These are phyloP conservation scores for Tetramorium simillimum DNA, from an alignment of 1,140 invertebrate genomes.

Conservation along the genomic window DNA sequence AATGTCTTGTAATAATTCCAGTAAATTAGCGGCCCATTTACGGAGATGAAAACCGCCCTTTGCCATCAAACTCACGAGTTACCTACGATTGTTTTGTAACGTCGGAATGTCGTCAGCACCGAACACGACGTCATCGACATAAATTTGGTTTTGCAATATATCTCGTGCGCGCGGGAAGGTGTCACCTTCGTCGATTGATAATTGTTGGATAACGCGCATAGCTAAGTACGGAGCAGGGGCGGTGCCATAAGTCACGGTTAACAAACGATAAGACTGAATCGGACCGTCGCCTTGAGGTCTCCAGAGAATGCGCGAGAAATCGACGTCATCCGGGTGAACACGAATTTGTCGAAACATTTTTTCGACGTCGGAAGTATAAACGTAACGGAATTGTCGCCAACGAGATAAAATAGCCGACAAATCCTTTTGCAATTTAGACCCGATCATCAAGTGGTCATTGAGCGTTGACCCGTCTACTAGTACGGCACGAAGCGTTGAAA, in stretches of 20 bases:
- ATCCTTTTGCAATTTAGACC: constrained; percentile 12
- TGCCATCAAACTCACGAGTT: not conserved
- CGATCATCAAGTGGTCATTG: constrained; percentile 12
- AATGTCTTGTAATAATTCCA: not conserved
- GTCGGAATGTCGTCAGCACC: not conserved
- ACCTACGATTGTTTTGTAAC: not conserved
- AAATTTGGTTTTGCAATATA: not conserved
- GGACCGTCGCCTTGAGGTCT: fast-evolving
- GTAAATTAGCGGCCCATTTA: not conserved
- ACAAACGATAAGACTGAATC: not conserved
- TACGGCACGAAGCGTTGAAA: constrained; percentile 14
- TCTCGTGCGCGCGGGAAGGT: not conserved
- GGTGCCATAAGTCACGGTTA: not conserved
- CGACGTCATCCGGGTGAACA: not conserved
- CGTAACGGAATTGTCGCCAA: not conserved
- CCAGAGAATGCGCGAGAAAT: not conserved
- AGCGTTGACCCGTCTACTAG: not conserved
- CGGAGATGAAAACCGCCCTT: not conserved
- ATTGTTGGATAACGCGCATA: not conserved
- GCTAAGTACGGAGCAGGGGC: not conserved
- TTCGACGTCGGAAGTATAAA: not conserved
- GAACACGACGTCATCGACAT: constrained; percentile 5
- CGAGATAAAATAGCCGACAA: not conserved
- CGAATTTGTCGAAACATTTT: constrained; percentile 35
- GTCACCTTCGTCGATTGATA: not conserved